Evolutionary conservation across 2,797 vertebrate species (phyloP), one percentile per base, ranked within the genome.

Genomic region (Delichon dasypus): DNA sequence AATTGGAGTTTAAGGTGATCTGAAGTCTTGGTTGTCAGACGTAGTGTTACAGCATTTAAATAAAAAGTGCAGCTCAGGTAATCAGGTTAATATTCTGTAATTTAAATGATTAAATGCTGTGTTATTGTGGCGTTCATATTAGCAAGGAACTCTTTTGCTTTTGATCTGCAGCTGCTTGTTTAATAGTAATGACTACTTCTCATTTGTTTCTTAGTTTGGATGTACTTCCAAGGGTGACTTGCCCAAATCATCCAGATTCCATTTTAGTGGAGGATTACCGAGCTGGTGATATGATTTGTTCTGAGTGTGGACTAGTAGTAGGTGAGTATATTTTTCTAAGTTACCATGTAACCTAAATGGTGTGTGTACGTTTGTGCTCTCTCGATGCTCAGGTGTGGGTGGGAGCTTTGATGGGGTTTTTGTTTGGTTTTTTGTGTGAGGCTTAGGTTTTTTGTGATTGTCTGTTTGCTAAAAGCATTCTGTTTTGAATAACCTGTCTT

Each of bases 281-380:
- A 98, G 99, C 99, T 72, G 99, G 99, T 65, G 99, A 99, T 96
- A 99, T 99, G 99, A 99, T 99, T 89, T 99, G 99, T 93, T 99
- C 99, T 10, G 99, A 99, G 81, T 99, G 99, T 81, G 99, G 99
- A 51, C 98, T 99, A 73, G 99, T 99, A 86, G 99, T 99, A 71
- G 99, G 99, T 99, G 93, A 98, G 98, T 94, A 4, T 54, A 4
- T 78, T 84, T 75, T 62, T 76, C 8, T 58, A 29, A 64, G 36
- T 85, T 92, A 7, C 14, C 3, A 2, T 48, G 2, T 38, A 54
- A n/a, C 18, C 61, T 51, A 34, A 74, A 20, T 72, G 10, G 2
- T 76, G 21, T 13, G 0, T 6, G 9, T 48, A 11, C 51, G 14
- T 58, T 60, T 76, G 21, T 23, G 50, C 65, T 65, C 29, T 61